Percentiles rank a stretch among this genome's conserved stretches.
Evolutionary conservation across 2,113 vertebrate species (phyloP).

Genomic region (Thinocorus orbignyianus): DNA sequence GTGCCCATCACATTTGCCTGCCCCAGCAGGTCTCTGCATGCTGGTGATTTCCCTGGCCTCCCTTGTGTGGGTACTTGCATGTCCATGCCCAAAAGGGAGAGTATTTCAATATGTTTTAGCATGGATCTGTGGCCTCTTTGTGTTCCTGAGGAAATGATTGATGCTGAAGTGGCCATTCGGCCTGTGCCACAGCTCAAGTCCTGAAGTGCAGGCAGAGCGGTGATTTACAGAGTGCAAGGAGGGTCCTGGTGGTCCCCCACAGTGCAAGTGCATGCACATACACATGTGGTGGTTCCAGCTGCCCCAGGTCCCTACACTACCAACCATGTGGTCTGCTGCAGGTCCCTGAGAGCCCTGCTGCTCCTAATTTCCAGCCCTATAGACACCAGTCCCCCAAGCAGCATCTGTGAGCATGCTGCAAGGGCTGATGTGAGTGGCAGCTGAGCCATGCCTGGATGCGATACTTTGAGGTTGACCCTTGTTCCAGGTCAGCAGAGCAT

Average conservation of each 20-base stretch:
- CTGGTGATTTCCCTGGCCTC: background rate
- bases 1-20: accelerated
- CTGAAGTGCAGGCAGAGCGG: background rate
- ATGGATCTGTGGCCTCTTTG: background rate
- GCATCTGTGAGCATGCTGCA: accelerated
- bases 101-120: accelerated
- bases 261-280: background rate
- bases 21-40: accelerated
- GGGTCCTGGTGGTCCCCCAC: background rate
- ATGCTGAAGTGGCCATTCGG: background rate
- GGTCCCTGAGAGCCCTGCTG: accelerated
- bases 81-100: background rate
- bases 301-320: background rate
- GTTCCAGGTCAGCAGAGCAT: accelerated
- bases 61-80: accelerated
- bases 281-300: accelerated
- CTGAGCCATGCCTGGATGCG: background rate
- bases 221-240: accelerated
- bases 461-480: accelerated
- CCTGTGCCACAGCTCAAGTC: background rate
- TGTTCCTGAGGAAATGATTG: background rate
- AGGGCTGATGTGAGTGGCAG: no score
- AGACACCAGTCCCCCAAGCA: accelerated
- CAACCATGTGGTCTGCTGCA: accelerated
- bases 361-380: background rate